Evolutionary conservation across 2,113 vertebrate species (phyloP), one percentile per base, ranked within the genome.

Genomic region (Apodemus sylvaticus): DNA sequence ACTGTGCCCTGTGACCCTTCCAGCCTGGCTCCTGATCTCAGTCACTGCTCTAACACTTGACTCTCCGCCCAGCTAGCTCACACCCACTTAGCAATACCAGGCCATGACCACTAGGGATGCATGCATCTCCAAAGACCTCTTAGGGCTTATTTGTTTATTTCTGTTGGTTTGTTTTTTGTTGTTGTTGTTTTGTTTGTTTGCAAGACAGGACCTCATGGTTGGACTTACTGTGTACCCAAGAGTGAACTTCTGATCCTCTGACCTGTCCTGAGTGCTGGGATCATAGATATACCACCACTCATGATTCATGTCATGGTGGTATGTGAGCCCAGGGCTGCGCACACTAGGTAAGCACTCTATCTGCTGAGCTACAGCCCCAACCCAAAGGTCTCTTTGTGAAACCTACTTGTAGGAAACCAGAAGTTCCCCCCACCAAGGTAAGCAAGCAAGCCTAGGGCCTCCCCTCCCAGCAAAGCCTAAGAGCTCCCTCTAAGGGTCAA

Each of bases 41-140:
- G 85, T 98, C 96, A 62, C 48, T 66, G 17, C 55, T 34, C 0
- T 42, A 81, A 39, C 64, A 73, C 68, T 64, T n/a, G 39, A 77
- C 77, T 71, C 8, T 58, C 14, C 48, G n/a, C 16, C 31, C n/a
- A 76, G 12, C 29, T 3, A 24, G 45, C 60, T 88, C 36, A 95
- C 5, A 16, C 19, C 42, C 24, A 34, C 88, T 77, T 94, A 96
- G 66, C n/a, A 66, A 31, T 66, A 53, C 22, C 85, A 94, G 51
- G 42, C 86, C 34, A 71, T 82, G 58, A 73, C n/a, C 60, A 58
- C 82, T 74, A 76, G 48, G 73, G 51, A 51, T 39, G 68, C 53
- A 31, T n/a, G 70, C 13, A 70, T 53, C 76, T 96, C 85, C 60
- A 82, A 55, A 83, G 29, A 66, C 60, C 19, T 64, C 26, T 31